phyloP scores from a whole-genome alignment of 2,113 vertebrate genomes.

The Platysteira castanea region DNA sequence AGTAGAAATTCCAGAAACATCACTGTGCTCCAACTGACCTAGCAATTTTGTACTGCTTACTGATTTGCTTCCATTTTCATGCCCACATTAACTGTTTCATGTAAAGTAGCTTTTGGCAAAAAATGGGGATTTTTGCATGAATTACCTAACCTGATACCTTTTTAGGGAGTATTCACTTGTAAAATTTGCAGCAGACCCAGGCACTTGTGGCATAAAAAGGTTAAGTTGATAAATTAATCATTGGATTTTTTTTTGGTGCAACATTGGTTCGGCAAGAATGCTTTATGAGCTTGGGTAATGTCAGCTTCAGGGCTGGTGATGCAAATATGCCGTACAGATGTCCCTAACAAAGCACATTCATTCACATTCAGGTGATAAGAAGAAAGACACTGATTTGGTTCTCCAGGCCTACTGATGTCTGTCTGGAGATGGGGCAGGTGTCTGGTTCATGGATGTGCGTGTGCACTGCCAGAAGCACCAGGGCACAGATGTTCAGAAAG shows the following conservation, averaged over 20 bases:
- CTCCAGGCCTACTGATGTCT: neutral
- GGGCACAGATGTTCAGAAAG: neutral
- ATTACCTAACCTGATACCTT: neutral
- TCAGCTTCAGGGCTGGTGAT: neutral
- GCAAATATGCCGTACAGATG: neutral
- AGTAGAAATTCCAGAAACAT: neutral
- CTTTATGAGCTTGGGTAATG: neutral
- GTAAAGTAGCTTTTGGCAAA: neutral
- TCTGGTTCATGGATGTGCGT: neutral
- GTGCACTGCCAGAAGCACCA: neutral
- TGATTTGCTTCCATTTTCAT: neutral
- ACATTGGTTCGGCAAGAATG: neutral
- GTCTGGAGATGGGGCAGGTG: neutral
- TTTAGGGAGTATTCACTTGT: neutral
- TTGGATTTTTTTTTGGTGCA: neutral
- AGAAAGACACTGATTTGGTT: neutral
- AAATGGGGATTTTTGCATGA: neutral
- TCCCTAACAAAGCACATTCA: neutral
- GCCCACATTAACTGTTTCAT: neutral
- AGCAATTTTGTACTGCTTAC: neutral
- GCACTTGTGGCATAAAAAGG: neutral
- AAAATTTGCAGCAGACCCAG: neutral
- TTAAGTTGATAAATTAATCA: neutral
- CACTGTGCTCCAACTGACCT: neutral
- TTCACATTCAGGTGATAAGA: neutral